Evolutionary conservation across 2,888 invertebrate genomes (phyloP), one percentile per base, ranked within the genome.

Genomic region (Cremastinae sp.): DNA sequence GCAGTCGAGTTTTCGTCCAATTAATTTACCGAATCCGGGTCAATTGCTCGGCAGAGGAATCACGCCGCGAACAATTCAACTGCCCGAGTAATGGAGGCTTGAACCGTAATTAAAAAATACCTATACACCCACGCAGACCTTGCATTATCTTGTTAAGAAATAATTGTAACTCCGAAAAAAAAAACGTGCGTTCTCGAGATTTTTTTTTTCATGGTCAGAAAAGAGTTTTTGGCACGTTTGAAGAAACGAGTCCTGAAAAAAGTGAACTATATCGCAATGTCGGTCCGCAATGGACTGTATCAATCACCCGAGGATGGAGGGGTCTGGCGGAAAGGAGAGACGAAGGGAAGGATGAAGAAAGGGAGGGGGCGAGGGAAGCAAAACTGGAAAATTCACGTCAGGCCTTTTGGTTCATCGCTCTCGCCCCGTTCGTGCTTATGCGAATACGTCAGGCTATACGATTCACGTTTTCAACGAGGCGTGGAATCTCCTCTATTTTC

Each of bases 301-400:
- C 69, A 70, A 70, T 70, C 69, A 70, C 61, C 43, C 53, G 53
- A 43, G 59, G 53, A 61, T 41, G 61, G 43, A 9, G 36, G 34
- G 56, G 9, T 9, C 16, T 3, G 28, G 12, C 38, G 49, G 49
- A 51, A 38, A 41, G 43, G 12, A 41, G 38, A 28, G 2, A 5
- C 28, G 28, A 28, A 28, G 28, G 28, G 28, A 28, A 28, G n/a
- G n/a, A n/a, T n/a, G n/a, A n/a, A n/a, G n/a, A 28, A 28, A 5
- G 5, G 5, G 28, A 28, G 28, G 28, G 5, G 28, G 28, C 28
- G 28, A 28, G 28, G 5, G 28, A 28, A 28, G 28, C 28, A 12
- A 69, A 61, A 28, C 53, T 28, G 53, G 43, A 41, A 53, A 70
- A 61, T 34, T 38, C 18, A 47, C 38, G 14, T 28, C 47, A 7